Evolutionary conservation across 1,140 invertebrate species (phyloP), one percentile per base, ranked within the genome.

Genomic region (Trissolcus basalis): DNA sequence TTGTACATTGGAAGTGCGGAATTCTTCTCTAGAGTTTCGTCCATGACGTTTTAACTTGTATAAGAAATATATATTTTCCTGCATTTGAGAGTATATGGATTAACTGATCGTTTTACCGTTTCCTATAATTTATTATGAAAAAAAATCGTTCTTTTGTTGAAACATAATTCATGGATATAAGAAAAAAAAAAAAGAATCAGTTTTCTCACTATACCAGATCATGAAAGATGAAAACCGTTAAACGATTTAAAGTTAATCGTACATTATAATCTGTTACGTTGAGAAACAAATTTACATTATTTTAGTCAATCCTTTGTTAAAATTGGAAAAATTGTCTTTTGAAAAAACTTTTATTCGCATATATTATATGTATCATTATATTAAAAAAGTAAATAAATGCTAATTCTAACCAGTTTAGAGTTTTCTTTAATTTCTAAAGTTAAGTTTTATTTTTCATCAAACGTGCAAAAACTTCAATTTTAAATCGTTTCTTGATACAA

Each of bases 1-100:
- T 75, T 75, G 72, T 75, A 75, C 44, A 69, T 75, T 64, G 35
- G 9, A 61, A 59, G 45, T 41, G 36, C 54, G 72, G 64, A 75
- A 68, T 69, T 75, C 64, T 69, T 63, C 59, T 13, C 63, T 63
- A 51, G 63, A 63, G 64, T 68, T 55, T 68, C 63, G 58, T 63
- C 7, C 7, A 6, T 32, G 48, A 12, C 41, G 6, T 36, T 27
- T 63, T 48, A 47, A 55, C 44, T 61, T 70, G 54, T 56, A 55
- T 63, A 56, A 61, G 11, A 43, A 43, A 43, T 4, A 47, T 47
- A n/a, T n/a, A n/a, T n/a, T n/a, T n/a, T n/a, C n/a, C n/a, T n/a
- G n/a, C n/a, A n/a, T n/a, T n/a, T 47, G 12, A 59, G n/a, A 47
- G 1, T n/a, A 47, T 54, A 13, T 15, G 10, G 33, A 39, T 69